Base-by-base conservation (phyloP, 2,888 invertebrate genomes). In the Dendrolimus pini region DNA sequence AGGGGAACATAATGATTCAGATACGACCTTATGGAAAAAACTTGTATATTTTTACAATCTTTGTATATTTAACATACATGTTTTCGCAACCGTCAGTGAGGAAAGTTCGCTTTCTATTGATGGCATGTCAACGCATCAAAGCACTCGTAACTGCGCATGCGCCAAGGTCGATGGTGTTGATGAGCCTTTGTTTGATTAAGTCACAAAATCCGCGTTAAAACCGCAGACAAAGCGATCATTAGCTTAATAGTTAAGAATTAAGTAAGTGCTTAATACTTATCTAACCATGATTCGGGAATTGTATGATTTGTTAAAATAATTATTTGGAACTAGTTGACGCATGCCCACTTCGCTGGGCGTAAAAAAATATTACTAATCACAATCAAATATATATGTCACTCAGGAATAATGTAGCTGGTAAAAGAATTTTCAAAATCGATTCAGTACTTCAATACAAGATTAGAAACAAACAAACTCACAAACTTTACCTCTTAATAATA, bases 31-130 rank as follows among this genome's bases (percentile, higher is more conserved):
- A 62, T 52, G 18, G 9, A 30, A 41, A 14, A 41, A 14, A 13
- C 14, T 53, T 47, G 53, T 52, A 56, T 57, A 52, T 56, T 47
- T 18, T 30, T 30, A 30, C 30, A 12, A 47, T 10, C 47, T 47
- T 47, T 12, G 47, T 47, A 47, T 47, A 47, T 9, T 10, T 47
- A 7, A 12, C 47, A 30, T 30, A 30, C 18, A 47, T 41, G 54
- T 56, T 58, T 60, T 64, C 42, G 12, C 53, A 54, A 54, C 14
- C 59, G 63, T 62, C 63, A 64, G 58, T 67, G 64, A 83, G 77
- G 82, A 85, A 85, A 84, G 81, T 75, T 62, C 61, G 72, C 84
- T 87, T 86, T 83, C 83, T 80, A 81, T 65, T 58, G 58, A 65
- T 62, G 63, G 62, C 75, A 77, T 65, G 69, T 64, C 64, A 75